phyloP scores from a whole-genome alignment of 2,888 invertebrate species.

The Thalpophila matura region DNA sequence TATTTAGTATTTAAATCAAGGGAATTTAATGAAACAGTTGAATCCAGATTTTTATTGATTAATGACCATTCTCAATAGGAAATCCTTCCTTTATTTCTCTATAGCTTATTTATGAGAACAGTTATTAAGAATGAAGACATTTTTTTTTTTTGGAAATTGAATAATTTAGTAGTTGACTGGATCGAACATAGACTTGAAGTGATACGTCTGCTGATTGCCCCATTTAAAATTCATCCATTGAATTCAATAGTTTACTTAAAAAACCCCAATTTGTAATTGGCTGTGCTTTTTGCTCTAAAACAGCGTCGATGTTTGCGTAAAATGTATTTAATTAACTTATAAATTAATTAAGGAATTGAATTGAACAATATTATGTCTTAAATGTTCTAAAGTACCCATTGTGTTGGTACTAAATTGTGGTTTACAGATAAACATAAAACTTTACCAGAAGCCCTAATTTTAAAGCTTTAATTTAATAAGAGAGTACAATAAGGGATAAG shows the following conservation, averaged over 20 bases:
- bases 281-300: conserved; percentile 35
- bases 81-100: too few relatives aligned
- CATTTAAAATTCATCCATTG: background rate
- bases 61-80: too few relatives aligned
- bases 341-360: conserved; percentile 43
- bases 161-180: conserved; percentile 6
- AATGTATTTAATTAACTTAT: conserved; percentile 3
- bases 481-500: conserved; percentile 34
- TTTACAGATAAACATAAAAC: conserved; percentile 8
- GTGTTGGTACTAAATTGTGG: conserved; percentile 14
- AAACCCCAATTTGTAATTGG: conserved; percentile 34
- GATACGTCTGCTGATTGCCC: background rate
- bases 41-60: conserved; percentile 19
- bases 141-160: too few relatives aligned
- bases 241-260: conserved; percentile 1
- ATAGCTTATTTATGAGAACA: too few relatives aligned
- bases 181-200: background rate
- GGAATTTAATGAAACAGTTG: conserved; percentile 32
- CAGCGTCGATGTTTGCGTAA: conserved; percentile 5
- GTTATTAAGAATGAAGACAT: too few relatives aligned
- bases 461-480: conserved; percentile 47
- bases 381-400: conserved; percentile 10
- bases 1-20: conserved; percentile 1
- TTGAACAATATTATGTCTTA: conserved; percentile 30
- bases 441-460: conserved; percentile 26